Evolutionary conservation across 1,140 invertebrate genomes (phyloP), one percentile per base, ranked within the genome.

Genomic region (Apis dorsata): DNA sequence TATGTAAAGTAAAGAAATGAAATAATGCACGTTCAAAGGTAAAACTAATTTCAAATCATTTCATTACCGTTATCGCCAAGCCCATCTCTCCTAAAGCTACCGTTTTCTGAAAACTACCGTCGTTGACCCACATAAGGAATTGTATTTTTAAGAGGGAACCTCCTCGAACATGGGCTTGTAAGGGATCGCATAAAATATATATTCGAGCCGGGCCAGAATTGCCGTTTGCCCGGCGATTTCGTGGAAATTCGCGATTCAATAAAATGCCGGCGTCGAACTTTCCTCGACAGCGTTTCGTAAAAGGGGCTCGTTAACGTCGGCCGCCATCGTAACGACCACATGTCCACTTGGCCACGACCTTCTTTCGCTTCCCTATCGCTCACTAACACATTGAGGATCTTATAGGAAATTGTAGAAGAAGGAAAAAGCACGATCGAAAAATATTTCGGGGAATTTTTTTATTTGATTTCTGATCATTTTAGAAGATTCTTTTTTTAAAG

Each of bases 241-340:
- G 17, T 10, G n/a, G 77, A 60, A 66, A 70, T 70, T 79, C 77
- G 77, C 66, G 55, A 79, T 79, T 44, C 55, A 62, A 79, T 79
- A 79, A 79, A 79, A 24, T 53, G 55, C n/a, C 49, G 44, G 44
- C 15, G 34, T 57, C n/a, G 53, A 79, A 79, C 77, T 70, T 79
- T 60, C 57, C 53, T n/a, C 76, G 53, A 34, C 76, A 17, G 53
- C 24, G 57, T 55, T 71, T 24, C 44, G 70, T 79, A 71, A 79
- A 79, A 71, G 55, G 44, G 15, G 77, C 77, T 79, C 69, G 78
- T 79, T 79, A 79, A 79, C 78, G 78, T 72, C 68, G 78, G 21
- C 34, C 44, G 4, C 24, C 49, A 24, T 79, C 69, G 53, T 72
- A 79, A 79, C 78, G 78, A 79, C 24, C 68, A 62, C 57, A 51